A percentile compares a stretch with the other conserved stretches of the same genome.
Conservation (phyloP, 2,113 vertebrate species). For the Microtus ochrogaster region DNA sequence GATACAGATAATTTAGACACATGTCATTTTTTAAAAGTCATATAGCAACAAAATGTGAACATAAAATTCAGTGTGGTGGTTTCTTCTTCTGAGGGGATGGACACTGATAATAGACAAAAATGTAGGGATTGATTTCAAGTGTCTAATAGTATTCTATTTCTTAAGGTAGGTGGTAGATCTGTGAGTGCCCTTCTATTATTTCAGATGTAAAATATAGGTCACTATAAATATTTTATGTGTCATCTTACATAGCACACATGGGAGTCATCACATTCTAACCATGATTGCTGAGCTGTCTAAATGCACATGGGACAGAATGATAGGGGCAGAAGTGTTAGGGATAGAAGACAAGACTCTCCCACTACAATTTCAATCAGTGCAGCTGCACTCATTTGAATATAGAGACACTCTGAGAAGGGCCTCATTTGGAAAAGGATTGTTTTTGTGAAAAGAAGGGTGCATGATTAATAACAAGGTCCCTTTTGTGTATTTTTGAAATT, state of each 20-base stretch:
- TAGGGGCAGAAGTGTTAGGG: neutral
- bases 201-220: neutral
- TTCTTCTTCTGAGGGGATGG: neutral
- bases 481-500: neutral
- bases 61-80: constrained; percentile 12
- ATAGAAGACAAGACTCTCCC: neutral
- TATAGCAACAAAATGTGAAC: neutral
- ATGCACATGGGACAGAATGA: neutral
- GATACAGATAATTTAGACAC: neutral
- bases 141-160: neutral
- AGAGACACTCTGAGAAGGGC: neutral
- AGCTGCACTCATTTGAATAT: neutral
- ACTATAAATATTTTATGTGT: neutral
- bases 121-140: neutral
- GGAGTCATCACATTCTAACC: constrained; percentile 21
- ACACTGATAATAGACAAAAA: neutral
- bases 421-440: constrained; percentile 23
- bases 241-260: constrained; percentile 1
- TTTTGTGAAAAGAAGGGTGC: neutral
- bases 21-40: neutral
- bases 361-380: neutral
- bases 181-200: neutral
- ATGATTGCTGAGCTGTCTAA: neutral
- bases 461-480: constrained; percentile 13
- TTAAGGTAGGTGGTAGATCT: neutral